Conservation (phyloP, 2,888 invertebrate species). For the Cephus spinipes region DNA sequence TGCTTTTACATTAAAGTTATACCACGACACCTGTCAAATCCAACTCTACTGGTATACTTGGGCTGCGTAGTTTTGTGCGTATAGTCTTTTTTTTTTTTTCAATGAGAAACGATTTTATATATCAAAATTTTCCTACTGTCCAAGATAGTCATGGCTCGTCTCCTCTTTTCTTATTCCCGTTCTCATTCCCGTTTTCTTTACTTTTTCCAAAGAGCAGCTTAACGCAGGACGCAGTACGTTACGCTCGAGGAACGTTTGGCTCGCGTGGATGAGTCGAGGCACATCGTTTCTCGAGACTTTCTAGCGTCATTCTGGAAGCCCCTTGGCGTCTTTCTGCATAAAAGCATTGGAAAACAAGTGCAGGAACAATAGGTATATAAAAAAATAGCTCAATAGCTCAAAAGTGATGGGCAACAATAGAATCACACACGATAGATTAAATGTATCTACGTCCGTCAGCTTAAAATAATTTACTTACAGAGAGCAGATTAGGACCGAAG, state of each 20-base stretch:
- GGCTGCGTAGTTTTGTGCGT: neutral
- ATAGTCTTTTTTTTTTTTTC: conserved; percentile 7
- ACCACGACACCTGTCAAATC: neutral
- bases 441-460: neutral
- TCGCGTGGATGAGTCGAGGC: conserved; percentile 42
- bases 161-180: neutral
- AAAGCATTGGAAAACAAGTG: neutral
- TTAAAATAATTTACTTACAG: neutral
- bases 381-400: neutral
- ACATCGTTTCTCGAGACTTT: conserved; percentile 46
- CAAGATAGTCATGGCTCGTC: neutral
- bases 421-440: neutral
- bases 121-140: neutral
- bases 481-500: neutral
- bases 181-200: neutral
- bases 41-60: neutral
- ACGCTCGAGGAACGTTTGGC: conserved; percentile 7
- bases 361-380: neutral
- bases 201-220: neutral
- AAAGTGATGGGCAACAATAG: neutral
- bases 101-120: conserved; percentile 12
- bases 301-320: conserved; percentile 43
- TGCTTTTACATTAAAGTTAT: neutral
- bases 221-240: neutral
- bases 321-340: conserved; percentile 9